Conservation (phyloP, 2,888 invertebrate genomes). For the Ischnura elegans region DNA sequence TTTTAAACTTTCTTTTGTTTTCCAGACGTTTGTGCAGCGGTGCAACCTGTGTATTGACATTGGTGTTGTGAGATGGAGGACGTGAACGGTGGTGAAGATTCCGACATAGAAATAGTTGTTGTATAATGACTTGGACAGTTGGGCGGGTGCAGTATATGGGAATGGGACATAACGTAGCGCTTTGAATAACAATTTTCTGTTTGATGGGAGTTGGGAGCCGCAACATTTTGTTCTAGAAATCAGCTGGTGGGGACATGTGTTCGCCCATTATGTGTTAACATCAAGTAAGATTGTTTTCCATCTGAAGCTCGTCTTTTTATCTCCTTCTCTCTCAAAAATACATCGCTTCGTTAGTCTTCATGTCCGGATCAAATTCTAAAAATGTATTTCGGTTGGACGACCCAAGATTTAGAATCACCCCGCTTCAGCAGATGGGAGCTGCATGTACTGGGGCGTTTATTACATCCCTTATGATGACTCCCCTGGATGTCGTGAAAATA, state of each 20-base stretch:
- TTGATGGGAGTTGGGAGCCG: not conserved
- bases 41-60: not conserved
- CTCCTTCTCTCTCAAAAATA: not conserved
- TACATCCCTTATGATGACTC: conserved; percentile 96
- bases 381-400: conserved; percentile 80
- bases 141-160: not conserved
- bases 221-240: not conserved
- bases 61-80: not conserved
- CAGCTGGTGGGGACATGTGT: conserved; percentile 26
- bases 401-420: conserved; percentile 87
- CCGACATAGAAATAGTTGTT: not conserved
- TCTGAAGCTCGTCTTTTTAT: not conserved
- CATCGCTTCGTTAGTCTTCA: not conserved
- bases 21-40: not conserved
- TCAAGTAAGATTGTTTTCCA: conserved; percentile 23
- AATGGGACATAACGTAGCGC: not conserved
- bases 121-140: not conserved
- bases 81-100: not conserved
- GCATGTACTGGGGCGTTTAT: conserved; percentile 94
- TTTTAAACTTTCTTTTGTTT: not conserved
- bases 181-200: not conserved
- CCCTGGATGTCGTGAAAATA: conserved; percentile 99
- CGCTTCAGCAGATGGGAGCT: conserved; percentile 90
- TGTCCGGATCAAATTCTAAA: conserved; percentile 40
- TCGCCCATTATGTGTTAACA: not conserved